phyloP scores from a whole-genome alignment of 1,140 invertebrate genomes.

The Prorops nasuta region DNA sequence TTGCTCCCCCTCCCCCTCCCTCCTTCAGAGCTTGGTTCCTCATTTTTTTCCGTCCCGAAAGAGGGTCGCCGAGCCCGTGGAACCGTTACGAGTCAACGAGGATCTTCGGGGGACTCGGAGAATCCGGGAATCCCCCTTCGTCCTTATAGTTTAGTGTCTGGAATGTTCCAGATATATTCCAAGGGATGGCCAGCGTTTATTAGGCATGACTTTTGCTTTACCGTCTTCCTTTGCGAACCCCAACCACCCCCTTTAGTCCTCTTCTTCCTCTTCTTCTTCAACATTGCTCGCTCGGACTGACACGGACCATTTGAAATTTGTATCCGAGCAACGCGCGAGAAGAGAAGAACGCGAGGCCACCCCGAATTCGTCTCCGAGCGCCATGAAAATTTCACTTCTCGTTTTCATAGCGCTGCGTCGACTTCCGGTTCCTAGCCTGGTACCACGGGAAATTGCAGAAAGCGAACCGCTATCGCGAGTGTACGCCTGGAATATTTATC shows the following conservation, averaged over 20 bases:
- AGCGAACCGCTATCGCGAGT: too few relatives aligned
- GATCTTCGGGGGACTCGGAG: slow-evolving; percentile 4
- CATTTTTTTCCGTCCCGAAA: slow-evolving; percentile 2
- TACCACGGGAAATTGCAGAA: too few relatives aligned
- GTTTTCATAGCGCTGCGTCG: slow-evolving; percentile 16
- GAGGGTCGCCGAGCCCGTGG: not conserved
- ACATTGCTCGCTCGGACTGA: too few relatives aligned
- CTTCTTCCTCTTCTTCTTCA: too few relatives aligned
- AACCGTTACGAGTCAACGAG: slow-evolving; percentile 11
- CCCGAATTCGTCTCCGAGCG: not conserved
- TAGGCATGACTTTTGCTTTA: slow-evolving; percentile 23
- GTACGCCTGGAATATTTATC: too few relatives aligned
- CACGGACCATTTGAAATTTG: too few relatives aligned
- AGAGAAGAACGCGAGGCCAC: not conserved
- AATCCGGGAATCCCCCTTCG: slow-evolving; percentile 18
- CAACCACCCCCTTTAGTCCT: too few relatives aligned
- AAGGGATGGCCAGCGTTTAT: slow-evolving; percentile 22
- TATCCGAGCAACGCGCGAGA: not conserved
- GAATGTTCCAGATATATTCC: slow-evolving; percentile 18
- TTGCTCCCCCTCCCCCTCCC: not conserved
- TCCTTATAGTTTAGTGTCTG: too few relatives aligned
- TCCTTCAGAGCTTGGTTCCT: not conserved
- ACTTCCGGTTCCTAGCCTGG: too few relatives aligned
- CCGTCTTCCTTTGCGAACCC: too few relatives aligned
- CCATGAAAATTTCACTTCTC: slow-evolving; percentile 18